These are phyloP conservation scores for Phyllostomus hastatus DNA, from an alignment of 2,113 vertebrate species.

Conservation along the genomic window DNA sequence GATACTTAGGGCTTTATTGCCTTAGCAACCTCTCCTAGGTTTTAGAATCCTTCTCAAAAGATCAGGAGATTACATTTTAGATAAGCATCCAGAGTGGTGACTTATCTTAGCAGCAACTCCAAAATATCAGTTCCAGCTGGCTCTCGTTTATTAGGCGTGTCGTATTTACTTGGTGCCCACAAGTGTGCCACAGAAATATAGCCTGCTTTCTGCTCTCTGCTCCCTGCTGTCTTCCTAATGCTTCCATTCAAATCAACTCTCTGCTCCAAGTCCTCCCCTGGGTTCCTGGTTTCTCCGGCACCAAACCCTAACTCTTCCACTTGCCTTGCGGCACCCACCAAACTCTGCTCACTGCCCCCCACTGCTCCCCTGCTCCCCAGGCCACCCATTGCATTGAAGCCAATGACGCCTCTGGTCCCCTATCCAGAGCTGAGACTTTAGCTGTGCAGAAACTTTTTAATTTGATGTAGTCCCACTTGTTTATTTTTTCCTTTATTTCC, in stretches of 20 bases:
- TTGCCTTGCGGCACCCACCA: background rate
- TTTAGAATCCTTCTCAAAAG: conserved; percentile 55
- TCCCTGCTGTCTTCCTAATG: background rate
- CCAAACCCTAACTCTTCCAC: background rate
- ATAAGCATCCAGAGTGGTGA: conserved; percentile 34
- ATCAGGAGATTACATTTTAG: conserved; percentile 48
- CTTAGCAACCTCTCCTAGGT: conserved; percentile 58
- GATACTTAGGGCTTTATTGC: conserved; percentile 65
- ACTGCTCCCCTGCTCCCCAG: fast-evolving
- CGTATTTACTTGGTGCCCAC: background rate
- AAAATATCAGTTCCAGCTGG: background rate
- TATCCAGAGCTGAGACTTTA: background rate
- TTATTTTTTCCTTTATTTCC: too few species aligned
- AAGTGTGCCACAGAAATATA: conserved; percentile 26
- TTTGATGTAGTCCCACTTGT: too few species aligned
- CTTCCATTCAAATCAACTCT: background rate
- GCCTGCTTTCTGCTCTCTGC: background rate
- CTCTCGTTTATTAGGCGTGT: background rate
- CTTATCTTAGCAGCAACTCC: conserved; percentile 32
- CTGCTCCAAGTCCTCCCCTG: background rate
- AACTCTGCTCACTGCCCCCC: fast-evolving
- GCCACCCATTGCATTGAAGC: background rate
- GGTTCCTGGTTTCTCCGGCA: background rate
- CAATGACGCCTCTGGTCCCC: background rate
- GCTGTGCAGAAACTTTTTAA: too few species aligned